A percentile compares a stretch with the other conserved stretches of the same genome.
These are phyloP conservation scores for Ornithorhynchus anatinus DNA, from an alignment of 2,113 vertebrate genomes.

Conservation along the genomic window DNA sequence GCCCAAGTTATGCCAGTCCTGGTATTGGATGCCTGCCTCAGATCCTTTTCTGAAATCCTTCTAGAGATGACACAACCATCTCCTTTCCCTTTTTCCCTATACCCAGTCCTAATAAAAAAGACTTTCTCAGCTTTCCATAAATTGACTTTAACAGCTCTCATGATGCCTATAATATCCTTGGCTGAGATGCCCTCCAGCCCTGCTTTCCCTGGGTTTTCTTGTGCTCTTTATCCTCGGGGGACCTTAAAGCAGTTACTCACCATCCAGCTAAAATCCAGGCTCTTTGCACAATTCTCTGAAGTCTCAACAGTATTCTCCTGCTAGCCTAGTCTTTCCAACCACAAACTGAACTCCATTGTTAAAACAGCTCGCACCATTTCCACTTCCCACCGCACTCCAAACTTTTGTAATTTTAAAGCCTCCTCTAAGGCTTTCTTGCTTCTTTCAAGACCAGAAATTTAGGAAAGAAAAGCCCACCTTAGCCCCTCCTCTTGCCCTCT, in stretches of 20 bases:
- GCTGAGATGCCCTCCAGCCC: background rate
- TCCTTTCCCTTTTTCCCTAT: background rate
- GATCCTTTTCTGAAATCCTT: too few species aligned
- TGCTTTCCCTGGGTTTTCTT: background rate
- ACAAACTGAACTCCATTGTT: background rate
- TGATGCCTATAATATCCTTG: background rate
- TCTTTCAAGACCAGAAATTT: constrained; percentile 32
- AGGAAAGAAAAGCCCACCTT: background rate
- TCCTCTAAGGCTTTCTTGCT: constrained; percentile 12
- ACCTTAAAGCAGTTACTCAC: background rate
- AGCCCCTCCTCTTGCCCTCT: background rate
- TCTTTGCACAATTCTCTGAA: background rate
- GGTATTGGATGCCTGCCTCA: too few species aligned
- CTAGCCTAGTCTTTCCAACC: background rate
- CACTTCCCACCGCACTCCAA: too few species aligned
- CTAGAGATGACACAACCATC: too few species aligned
- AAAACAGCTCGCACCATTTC: too few species aligned
- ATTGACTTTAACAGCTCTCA: background rate
- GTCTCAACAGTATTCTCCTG: background rate
- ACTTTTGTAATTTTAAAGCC: constrained; percentile 20
- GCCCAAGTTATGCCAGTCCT: too few species aligned
- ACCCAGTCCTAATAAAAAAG: background rate
- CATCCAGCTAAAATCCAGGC: background rate
- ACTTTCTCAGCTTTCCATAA: background rate
- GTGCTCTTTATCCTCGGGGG: background rate